These are phyloP conservation scores for Amphimedon queenslandica DNA, from an alignment of 37 sponge, comb jelly and placozoan genomes.

Conservation along the genomic window DNA sequence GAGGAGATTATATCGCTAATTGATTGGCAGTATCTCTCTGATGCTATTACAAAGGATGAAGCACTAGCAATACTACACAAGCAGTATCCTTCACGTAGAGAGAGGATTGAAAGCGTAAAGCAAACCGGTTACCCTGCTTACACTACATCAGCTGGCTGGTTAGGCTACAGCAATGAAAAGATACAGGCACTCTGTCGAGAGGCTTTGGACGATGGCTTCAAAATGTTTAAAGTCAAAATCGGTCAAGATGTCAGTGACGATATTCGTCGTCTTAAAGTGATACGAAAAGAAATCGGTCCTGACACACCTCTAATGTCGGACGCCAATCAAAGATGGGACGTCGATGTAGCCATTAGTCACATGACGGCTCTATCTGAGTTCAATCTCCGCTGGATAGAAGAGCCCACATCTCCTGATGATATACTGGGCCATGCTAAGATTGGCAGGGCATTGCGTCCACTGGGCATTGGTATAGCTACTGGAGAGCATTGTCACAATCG, in stretches of 20 bases:
- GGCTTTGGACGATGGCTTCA: constrained; percentile 69
- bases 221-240: constrained; percentile 80
- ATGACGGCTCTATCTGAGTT: constrained; percentile 71
- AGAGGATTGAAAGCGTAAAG: constrained; percentile 37
- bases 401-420: constrained; percentile 92
- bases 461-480: constrained; percentile 75
- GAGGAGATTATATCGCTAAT: constrained; percentile 71
- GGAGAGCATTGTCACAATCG: constrained; percentile 82
- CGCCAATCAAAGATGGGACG: constrained; percentile 84
- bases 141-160: constrained; percentile 87
- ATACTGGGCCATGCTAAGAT: constrained; percentile 77
- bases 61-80: constrained; percentile 49
- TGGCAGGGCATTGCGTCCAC: constrained; percentile 33
- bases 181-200: constrained; percentile 38
- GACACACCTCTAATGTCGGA: constrained; percentile 73
- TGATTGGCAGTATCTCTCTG: constrained; percentile 71
- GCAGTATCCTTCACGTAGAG: constrained; percentile 23
- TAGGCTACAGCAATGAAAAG: constrained; percentile 78
- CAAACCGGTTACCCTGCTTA: constrained; percentile 72
- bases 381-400: constrained; percentile 78
- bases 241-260: constrained; percentile 72
- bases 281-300: constrained; percentile 76
- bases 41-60: constrained; percentile 68
- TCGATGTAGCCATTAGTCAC: constrained; percentile 56
- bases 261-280: constrained; percentile 42